Evolutionary conservation across 2,113 vertebrate species (phyloP), one percentile per base, ranked within the genome.

Genomic region (Pelvicachromis taeniatus): DNA sequence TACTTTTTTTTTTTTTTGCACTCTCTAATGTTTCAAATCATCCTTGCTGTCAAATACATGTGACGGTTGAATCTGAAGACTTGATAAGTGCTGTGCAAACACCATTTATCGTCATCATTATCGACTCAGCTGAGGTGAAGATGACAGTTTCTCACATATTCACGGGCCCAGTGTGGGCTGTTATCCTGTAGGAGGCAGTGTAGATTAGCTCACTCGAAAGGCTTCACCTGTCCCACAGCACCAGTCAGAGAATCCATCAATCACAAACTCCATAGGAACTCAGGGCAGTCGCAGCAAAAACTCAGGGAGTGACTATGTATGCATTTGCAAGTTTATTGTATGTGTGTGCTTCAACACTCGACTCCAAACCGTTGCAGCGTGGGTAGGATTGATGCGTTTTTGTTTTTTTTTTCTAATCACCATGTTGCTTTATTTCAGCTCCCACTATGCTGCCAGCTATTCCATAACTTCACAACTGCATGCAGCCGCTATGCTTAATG

Each of bases 121-220:
- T 84, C 78, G 9, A 53, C 68, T 78, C 3, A 1, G 40, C 35
- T 80, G 65, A 55, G 85, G 50, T 75, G 80, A 79, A 33, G 88
- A 77, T 86, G 86, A 77, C 87, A 85, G 61, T 48, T 80, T 84
- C 82, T 83, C 70, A 80, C 86, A 73, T 50, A n/a, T 23, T 81
- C 78, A 50, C 40, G 16, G 75, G 50, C 56, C 83, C 86, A 87
- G 13, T 92, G 85, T 86, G 82, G 61, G 78, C 55, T 85, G 83
- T 84, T 78, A 31, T 90, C 93, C 93, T 94, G 90, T 85, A 94
- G 94, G 93, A 93, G 92, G 93, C 92, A 90, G 87, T 93, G 88
- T 86, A 90, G 93, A 89, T 91, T 83, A 89, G 91, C 89, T 85
- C 78, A 82, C 86, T 77, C 68, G 53, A 81, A 65, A 77, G 56